Base-by-base conservation (phyloP, 2,888 invertebrate species). In the Iphiclides podalirius region DNA sequence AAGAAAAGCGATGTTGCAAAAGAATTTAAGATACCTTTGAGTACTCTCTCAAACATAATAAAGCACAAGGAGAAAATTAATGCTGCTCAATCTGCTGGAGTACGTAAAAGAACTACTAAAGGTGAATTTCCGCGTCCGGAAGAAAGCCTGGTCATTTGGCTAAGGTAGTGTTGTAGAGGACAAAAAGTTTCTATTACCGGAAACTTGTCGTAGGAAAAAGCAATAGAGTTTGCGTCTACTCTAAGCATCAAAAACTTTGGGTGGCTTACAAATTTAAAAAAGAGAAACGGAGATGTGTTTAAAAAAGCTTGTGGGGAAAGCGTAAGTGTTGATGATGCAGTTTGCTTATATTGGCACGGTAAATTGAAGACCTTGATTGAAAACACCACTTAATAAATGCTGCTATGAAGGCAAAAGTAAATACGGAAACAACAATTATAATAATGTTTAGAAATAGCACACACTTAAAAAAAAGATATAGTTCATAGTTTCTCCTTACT, bases 121-220 rank as follows among this genome's bases (percentile, higher is more conserved):
- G 52, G 55, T 52, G 49, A 54, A 52, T 49, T 57, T 52, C 52
- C 52, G 47, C 46, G 45, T 52, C 55, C 53, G 47, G 53, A 57
- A 57, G 52, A 55, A 60, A 31, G 31, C 31, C 31, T 31, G 31
- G 31, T 70, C 66, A 74, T 20, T 70, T 71, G 70, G 67, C 72
- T 75, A 70, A 71, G 59, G 54, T 48, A 34, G n/a, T 52, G 37
- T 31, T n/a, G n/a, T n/a, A n/a, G n/a, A n/a, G n/a, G n/a, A n/a
- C n/a, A n/a, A n/a, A n/a, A n/a, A n/a, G 37, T 52, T 36, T 36
- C 12, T 40, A 35, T 47, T 26, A 26, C 8, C 8, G 26, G 26
- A 26, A 26, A 26, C 4, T 26, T 26, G 26, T 26, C 9, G 26
- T 8, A 26, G 26, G 26, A 26, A 8, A 26, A 26, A 26, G 26